Conservation (phyloP, 2,113 vertebrate genomes). For the Hyperopisus bebe region DNA sequence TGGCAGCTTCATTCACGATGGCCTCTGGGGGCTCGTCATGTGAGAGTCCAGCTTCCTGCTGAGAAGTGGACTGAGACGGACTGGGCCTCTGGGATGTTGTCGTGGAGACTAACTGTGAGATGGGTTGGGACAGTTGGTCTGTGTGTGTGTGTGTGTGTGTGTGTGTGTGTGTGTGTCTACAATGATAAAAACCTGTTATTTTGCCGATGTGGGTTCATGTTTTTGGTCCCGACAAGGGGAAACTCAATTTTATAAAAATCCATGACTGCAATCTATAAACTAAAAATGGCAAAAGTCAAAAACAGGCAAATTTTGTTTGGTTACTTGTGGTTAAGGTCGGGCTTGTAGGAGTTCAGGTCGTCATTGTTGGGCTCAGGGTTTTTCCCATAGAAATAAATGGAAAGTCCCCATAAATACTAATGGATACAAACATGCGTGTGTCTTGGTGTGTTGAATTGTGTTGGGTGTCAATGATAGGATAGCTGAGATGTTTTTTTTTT, state of each 20-base stretch:
- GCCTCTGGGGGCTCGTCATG: neutral
- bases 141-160: neutral
- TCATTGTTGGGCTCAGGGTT: neutral
- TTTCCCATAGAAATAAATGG: neutral
- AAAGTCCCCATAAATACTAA: neutral
- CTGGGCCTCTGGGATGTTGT: slow-evolving; percentile 12
- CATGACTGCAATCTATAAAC: neutral
- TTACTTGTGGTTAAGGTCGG: neutral
- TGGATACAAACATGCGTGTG: neutral
- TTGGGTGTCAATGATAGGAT: neutral
- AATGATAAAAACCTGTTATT: neutral
- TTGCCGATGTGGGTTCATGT: neutral
- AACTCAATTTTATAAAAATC: neutral
- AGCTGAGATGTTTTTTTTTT: neutral
- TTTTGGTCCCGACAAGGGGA: neutral
- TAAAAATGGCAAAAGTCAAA: neutral
- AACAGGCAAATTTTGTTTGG: neutral
- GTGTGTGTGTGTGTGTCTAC: neutral
- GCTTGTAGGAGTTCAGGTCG: neutral
- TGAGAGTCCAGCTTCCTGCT: slow-evolving; percentile 6
- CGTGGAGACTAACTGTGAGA: slow-evolving; percentile 4
- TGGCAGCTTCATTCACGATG: neutral
- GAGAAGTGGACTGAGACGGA: slow-evolving; percentile 7
- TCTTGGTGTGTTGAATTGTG: neutral
- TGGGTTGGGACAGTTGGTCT: neutral